phyloP scores from a whole-genome alignment of 1,140 invertebrate genomes.

The Steinernema feltiae region DNA sequence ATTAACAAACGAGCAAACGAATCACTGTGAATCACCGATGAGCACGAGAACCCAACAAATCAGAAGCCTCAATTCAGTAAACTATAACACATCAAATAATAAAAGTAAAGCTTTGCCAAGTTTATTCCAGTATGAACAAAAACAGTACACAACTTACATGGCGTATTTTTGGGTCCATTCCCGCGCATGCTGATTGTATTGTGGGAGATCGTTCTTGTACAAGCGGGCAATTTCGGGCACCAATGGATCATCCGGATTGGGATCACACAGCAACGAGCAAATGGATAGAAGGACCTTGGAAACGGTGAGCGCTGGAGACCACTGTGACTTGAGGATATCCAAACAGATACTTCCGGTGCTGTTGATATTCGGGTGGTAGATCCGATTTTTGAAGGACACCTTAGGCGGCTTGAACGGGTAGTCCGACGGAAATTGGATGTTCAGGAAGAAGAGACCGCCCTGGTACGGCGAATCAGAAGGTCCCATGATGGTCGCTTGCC shows the following conservation, averaged over 20 bases:
- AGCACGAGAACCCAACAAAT: no score
- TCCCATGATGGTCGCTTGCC: constrained; percentile 97
- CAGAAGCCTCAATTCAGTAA: no score
- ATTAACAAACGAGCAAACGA: no score
- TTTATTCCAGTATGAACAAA: no score
- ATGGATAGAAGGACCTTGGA: constrained; percentile 99
- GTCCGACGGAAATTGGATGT: constrained; percentile 97
- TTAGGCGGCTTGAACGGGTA: constrained; percentile 99
- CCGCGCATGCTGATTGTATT: constrained; percentile 88
- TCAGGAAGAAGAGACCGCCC: constrained; percentile 97
- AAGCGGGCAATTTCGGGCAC: constrained; percentile 98
- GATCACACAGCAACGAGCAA: constrained; percentile 95
- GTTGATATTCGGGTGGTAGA: constrained; percentile 96
- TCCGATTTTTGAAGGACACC: constrained; percentile 97
- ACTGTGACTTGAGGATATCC: constrained; percentile 95
- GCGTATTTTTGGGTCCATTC: constrained; percentile 99
- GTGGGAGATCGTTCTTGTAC: constrained; percentile 93
- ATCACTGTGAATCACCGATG: no score
- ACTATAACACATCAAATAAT: no score
- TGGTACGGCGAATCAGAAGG: constrained; percentile 69
- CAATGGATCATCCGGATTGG: constrained; percentile 96
- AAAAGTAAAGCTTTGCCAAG: no score
- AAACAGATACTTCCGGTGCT: constrained; percentile 99
- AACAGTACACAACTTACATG: no score
- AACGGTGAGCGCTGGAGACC: constrained; percentile 97